Conservation (phyloP, 2,113 vertebrate species). For the Mohoua ochrocephala region DNA sequence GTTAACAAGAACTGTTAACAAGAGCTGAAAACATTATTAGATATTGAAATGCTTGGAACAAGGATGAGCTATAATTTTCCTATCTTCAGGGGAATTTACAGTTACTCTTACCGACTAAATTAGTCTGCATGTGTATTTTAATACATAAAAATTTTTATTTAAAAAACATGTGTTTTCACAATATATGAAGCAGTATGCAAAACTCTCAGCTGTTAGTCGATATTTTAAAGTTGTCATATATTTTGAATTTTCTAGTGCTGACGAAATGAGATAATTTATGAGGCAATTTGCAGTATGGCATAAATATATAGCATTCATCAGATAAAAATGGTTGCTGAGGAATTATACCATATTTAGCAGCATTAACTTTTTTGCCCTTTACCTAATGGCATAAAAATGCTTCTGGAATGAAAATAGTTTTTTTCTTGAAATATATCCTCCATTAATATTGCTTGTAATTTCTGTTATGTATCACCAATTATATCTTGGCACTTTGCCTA, state of each 20-base stretch:
- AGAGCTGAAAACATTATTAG: background rate
- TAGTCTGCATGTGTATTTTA: background rate
- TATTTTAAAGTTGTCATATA: background rate
- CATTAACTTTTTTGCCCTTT: conserved; percentile 55
- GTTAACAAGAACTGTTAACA: background rate
- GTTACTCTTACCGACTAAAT: background rate
- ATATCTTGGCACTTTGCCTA: conserved; percentile 33
- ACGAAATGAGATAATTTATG: conserved; percentile 24
- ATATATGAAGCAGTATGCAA: background rate
- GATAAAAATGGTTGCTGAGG: conserved; percentile 10
- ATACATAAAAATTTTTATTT: background rate
- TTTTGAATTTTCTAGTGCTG: background rate
- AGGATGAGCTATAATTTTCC: background rate
- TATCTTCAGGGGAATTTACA: background rate
- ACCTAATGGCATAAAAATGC: conserved; percentile 24
- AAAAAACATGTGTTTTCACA: background rate
- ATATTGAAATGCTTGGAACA: background rate
- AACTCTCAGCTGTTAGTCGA: background rate
- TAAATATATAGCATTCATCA: conserved; percentile 38
- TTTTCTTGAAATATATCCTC: conserved; percentile 39
- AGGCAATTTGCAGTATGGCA: background rate
- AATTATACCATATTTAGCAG: conserved; percentile 45
- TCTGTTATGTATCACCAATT: conserved; percentile 25
- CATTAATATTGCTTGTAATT: conserved; percentile 25
- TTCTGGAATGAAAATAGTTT: background rate